These are phyloP conservation scores for Trichechus manatus DNA, from an alignment of 2,113 vertebrate genomes.

Conservation along the genomic window DNA sequence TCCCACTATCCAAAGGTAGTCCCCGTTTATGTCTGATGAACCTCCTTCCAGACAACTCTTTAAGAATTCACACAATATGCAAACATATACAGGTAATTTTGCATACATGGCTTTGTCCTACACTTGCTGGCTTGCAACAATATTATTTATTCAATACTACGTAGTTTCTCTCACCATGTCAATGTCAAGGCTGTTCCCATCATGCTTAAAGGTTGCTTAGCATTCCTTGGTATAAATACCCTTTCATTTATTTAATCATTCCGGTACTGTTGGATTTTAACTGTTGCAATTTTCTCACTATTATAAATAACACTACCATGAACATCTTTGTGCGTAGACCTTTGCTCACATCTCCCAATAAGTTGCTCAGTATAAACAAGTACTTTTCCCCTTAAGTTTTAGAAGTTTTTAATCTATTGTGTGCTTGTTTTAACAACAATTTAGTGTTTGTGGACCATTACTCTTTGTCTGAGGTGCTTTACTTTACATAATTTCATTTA, in stretches of 20 bases:
- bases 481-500: background rate
- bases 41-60: background rate
- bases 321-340: background rate
- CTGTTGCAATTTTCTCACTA: background rate
- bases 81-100: background rate
- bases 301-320: background rate
- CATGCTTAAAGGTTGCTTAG: background rate
- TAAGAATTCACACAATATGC: background rate
- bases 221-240: no score
- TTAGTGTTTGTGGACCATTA: background rate
- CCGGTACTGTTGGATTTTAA: background rate
- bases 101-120: background rate
- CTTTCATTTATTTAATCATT: background rate
- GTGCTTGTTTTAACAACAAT: background rate
- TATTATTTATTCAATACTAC: background rate
- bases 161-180: background rate
- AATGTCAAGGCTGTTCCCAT: background rate
- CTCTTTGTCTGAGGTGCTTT: background rate
- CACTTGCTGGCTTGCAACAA: background rate
- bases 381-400: background rate
- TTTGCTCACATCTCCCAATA: background rate
- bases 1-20: background rate
- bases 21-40: no score
- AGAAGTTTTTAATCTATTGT: background rate
- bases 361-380: background rate